These are phyloP conservation scores for Elgonia sp. DNA, from an alignment of 2,888 invertebrate genomes.

Conservation along the genomic window DNA sequence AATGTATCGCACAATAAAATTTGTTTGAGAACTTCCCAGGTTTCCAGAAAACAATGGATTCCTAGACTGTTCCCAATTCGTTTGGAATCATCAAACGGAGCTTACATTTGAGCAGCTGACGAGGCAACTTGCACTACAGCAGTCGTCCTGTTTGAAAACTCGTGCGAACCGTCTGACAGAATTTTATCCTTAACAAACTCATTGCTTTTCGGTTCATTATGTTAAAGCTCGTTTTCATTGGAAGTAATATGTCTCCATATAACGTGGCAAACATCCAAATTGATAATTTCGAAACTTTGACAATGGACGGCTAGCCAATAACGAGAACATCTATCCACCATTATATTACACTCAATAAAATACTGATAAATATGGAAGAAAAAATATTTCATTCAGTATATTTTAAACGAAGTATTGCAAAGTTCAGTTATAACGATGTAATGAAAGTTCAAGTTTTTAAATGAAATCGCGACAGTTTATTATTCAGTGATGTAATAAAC, in stretches of 20 bases:
- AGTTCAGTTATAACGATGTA: background rate
- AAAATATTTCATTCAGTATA: background rate
- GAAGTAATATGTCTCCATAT: conserved; percentile 69
- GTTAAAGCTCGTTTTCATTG: conserved; percentile 63
- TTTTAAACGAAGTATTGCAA: background rate
- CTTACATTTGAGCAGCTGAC: conserved; percentile 54
- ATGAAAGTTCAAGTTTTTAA: background rate
- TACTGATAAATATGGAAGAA: conserved; percentile 53
- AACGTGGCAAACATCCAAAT: conserved; percentile 73
- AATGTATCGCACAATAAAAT: conserved; percentile 22
- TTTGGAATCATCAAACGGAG: conserved; percentile 30
- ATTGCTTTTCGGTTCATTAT: conserved; percentile 67
- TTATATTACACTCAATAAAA: conserved; percentile 72
- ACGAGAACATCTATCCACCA: conserved; percentile 36
- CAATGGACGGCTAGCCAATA: conserved; percentile 61
- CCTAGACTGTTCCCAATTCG: conserved; percentile 42
- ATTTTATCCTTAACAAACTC: conserved; percentile 51
- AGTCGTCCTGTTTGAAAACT: conserved; percentile 51
- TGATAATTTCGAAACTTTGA: conserved; percentile 70
- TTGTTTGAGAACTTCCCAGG: conserved; percentile 13
- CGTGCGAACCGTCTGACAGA: conserved; percentile 50
- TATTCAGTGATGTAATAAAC: background rate
- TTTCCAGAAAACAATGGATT: conserved; percentile 49
- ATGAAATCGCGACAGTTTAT: background rate
- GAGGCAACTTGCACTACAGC: conserved; percentile 50